These are phyloP conservation scores for Blastobasis adustella DNA, from an alignment of 2,888 invertebrate species.

Conservation along the genomic window DNA sequence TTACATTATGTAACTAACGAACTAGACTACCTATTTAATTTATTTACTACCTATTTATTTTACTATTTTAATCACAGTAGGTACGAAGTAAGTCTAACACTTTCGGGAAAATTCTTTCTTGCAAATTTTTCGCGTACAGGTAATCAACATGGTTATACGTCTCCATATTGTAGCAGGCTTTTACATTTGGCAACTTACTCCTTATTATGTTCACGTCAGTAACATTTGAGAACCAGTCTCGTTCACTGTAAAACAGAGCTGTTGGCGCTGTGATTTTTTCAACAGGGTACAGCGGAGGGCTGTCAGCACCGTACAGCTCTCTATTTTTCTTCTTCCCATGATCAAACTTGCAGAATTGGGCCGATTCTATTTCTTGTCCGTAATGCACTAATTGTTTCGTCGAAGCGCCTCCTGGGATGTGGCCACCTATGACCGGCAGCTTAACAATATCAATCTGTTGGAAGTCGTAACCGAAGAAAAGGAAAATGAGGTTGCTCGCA, in stretches of 20 bases:
- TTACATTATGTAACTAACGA: too few species aligned
- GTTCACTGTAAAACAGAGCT: constrained; percentile 19
- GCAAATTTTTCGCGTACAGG: constrained; percentile 23
- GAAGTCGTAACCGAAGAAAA: constrained; percentile 22
- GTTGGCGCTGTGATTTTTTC: constrained; percentile 20
- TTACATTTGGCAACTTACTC: constrained; percentile 18
- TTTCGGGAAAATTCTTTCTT: constrained; percentile 14
- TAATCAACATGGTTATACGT: constrained; percentile 28
- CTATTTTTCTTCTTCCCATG: constrained; percentile 19
- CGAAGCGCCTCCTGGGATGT: constrained; percentile 51
- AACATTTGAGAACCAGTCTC: constrained; percentile 22
- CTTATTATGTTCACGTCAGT: constrained; percentile 18
- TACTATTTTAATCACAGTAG: too few species aligned
- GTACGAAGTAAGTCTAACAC: constrained; percentile 5
- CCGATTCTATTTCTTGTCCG: constrained; percentile 21
- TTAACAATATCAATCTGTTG: constrained; percentile 18
- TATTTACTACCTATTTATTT: too few species aligned
- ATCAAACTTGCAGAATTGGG: constrained; percentile 25
- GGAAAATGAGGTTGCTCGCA: not conserved
- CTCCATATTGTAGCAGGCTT: constrained; percentile 17
- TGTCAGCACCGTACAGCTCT: constrained; percentile 13
- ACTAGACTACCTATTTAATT: too few species aligned
- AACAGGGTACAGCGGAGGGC: constrained; percentile 22
- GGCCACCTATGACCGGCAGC: constrained; percentile 15
- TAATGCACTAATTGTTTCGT: constrained; percentile 45